Conservation (phyloP, 1,140 invertebrate genomes). For the Hirudo medicinalis region DNA sequence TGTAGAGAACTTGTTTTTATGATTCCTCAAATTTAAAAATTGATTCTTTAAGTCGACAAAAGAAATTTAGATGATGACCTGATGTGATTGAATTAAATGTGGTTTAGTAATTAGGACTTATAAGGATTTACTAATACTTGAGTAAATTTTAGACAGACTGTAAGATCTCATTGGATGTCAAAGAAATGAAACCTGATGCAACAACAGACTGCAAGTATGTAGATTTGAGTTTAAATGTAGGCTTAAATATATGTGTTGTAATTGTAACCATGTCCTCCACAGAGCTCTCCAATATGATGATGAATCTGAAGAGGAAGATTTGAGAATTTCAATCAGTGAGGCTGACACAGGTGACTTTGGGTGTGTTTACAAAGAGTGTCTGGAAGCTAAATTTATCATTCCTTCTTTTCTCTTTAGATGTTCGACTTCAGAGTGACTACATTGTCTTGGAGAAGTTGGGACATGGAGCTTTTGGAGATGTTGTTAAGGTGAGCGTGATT, state of each 20-base stretch:
- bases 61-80: too few species aligned
- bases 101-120: too few species aligned
- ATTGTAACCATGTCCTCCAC: neutral
- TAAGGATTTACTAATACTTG: too few species aligned
- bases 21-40: too few species aligned
- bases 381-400: too few species aligned
- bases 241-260: neutral
- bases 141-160: too few species aligned
- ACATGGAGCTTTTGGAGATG: conserved; percentile 87
- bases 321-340: conserved; percentile 30
- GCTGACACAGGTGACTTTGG: too few species aligned
- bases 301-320: conserved; percentile 21
- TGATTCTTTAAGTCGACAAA: too few species aligned
- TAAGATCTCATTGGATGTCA: too few species aligned
- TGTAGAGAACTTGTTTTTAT: too few species aligned
- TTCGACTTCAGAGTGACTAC: conserved; percentile 58
- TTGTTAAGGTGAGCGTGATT: conserved; percentile 60
- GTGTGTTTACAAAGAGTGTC: conserved; percentile 27
- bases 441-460: conserved; percentile 71
- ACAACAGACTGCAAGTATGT: neutral
- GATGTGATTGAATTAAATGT: too few species aligned
- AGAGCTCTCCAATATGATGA: neutral
- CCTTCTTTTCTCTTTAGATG: too few species aligned
- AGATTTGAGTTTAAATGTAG: neutral
- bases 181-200: neutral